Conservation (phyloP, 2,113 vertebrate genomes). For the Numida meleagris region DNA sequence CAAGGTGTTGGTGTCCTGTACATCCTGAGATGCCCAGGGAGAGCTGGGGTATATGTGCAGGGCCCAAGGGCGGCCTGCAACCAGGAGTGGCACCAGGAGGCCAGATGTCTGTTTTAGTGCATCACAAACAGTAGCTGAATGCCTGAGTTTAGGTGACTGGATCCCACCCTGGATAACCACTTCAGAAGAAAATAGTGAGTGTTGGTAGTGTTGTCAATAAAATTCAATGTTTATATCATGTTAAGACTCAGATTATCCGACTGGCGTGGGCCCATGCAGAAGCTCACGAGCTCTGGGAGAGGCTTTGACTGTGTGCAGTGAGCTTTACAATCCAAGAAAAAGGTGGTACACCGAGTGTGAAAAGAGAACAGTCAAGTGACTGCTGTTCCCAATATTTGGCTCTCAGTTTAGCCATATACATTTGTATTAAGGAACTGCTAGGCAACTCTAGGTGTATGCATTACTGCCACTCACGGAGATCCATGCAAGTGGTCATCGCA, state of each 20-base stretch:
- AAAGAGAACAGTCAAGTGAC: background rate
- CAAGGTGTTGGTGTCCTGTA: background rate
- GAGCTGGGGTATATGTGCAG: background rate
- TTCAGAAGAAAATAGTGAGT: background rate
- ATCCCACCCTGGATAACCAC: background rate
- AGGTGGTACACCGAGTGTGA: background rate
- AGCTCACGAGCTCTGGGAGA: background rate
- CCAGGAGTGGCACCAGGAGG: background rate
- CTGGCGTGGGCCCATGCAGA: background rate
- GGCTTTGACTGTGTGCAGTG: background rate
- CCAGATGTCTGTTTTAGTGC: fast-evolving
- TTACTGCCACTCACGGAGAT: background rate
- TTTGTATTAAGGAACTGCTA: background rate
- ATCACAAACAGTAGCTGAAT: background rate
- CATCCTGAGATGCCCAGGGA: background rate
- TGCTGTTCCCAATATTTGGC: background rate
- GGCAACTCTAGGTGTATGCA: background rate
- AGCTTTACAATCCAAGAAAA: background rate
- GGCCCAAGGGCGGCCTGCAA: background rate
- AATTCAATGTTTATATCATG: background rate
- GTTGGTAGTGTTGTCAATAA: background rate
- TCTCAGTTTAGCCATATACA: background rate
- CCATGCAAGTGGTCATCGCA: fast-evolving
- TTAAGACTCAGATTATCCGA: background rate
- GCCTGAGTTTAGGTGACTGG: background rate